Conservation (phyloP, 2,113 vertebrate genomes). For the Formicarius rufipectus region DNA sequence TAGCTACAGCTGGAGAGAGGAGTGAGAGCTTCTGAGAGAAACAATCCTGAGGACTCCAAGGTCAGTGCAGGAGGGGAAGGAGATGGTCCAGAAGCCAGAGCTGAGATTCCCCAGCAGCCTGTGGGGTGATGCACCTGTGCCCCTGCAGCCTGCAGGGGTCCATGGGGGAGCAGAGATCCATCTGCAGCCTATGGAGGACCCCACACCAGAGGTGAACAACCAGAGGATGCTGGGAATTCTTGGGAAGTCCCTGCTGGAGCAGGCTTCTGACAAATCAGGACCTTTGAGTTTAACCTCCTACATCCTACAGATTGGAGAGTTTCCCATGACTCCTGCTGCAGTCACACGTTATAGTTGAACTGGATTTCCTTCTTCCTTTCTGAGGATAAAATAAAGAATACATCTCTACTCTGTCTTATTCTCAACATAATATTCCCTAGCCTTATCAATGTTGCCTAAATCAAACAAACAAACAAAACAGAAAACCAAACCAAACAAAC, state of each 20-base stretch:
- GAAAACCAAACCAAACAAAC: background rate
- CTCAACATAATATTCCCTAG: background rate
- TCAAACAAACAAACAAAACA: background rate
- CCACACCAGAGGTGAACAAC: background rate
- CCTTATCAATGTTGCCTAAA: background rate
- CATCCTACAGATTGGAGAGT: background rate
- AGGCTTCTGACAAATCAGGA: background rate
- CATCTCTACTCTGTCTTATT: background rate
- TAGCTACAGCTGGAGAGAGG: background rate
- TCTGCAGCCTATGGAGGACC: too few species aligned
- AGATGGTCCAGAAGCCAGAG: background rate
- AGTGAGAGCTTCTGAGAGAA: background rate
- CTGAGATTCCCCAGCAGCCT: background rate
- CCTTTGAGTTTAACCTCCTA: background rate
- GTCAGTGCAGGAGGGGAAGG: background rate
- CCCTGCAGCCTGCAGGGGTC: background rate
- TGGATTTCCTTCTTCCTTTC: background rate
- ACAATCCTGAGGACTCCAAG: background rate
- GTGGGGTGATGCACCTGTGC: background rate
- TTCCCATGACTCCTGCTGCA: background rate
- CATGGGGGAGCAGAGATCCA: background rate
- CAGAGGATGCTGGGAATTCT: background rate
- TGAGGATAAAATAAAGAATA: background rate
- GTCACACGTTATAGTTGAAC: background rate
- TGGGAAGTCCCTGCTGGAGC: accelerated